Base-by-base conservation (phyloP, 2,888 invertebrate species). In the Agrilus biguttatus region DNA sequence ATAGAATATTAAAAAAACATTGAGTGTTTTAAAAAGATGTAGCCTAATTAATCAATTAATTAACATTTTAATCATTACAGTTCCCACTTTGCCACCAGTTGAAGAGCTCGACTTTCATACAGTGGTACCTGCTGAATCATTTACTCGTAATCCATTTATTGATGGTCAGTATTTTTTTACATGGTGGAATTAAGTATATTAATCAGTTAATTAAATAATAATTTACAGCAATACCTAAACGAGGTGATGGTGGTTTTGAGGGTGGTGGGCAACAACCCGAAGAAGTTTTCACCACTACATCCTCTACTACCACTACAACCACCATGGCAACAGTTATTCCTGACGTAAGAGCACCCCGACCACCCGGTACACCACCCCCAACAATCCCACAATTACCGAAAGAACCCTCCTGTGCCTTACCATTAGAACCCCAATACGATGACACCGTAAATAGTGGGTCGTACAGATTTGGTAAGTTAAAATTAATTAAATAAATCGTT, bases 381-480 rank as follows among this genome's bases (percentile, higher is more conserved):
- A 48, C 53, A 7, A 47, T 52, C 2, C 53, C 51, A 44, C 63
- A 68, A 14, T 66, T 68, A 12, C 57, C 55, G 10, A 67, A 50
- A 23, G 54, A 54, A 37, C 69, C 2, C 62, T 70, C 58, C 33
- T 73, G 65, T 65, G 73, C 57, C 59, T 70, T 74, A 50, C 78
- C 69, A 36, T 69, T 60, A 59, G 70, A 72, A 46, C 77, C 72
- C 43, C 66, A 63, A 1, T 49, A 49, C 1, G 73, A 73, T 47
- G 64, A 69, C 6, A 72, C 75, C 0, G 64, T 72, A 39, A 67
- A 70, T 3, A 66, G 67, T 1, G 72, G 72, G 50, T 75, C 77
- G 1, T 76, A 73, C 56, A 66, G 78, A 62, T 79, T 80, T 51
- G 81, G 80, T 78, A 59, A 63, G 68, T 53, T 14, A 41, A 23